Percentiles rank a stretch among this genome's conserved stretches.
phyloP scores from a whole-genome alignment of 1,140 invertebrate species.

The Asbolus verrucosus region DNA sequence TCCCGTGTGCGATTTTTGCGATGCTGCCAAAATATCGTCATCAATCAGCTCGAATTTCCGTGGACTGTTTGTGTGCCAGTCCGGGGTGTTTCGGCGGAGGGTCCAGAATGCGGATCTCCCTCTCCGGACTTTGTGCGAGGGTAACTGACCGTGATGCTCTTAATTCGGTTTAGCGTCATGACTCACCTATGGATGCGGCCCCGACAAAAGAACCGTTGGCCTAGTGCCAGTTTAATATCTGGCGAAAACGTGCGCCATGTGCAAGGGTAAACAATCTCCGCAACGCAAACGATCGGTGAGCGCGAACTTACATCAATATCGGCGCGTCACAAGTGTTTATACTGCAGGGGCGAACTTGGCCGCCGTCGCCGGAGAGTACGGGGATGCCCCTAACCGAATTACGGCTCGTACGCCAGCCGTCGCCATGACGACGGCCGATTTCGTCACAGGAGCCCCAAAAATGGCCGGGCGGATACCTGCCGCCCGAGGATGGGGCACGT shows the following conservation, averaged over 20 bases:
- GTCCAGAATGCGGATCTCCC: background rate
- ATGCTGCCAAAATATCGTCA: slow-evolving; percentile 19
- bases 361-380: slow-evolving; percentile 27
- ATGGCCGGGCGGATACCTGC: slow-evolving; percentile 8
- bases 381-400: slow-evolving; percentile 41
- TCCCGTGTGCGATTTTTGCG: slow-evolving; percentile 3
- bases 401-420: slow-evolving; percentile 14
- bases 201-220: slow-evolving; percentile 13
- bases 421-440: slow-evolving; percentile 26
- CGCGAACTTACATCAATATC: slow-evolving; percentile 43
- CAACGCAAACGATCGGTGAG: slow-evolving; percentile 40
- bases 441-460: slow-evolving; percentile 21
- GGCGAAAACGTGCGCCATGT: slow-evolving; percentile 20
- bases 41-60: slow-evolving; percentile 12
- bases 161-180: slow-evolving; percentile 37
- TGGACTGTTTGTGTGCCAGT: background rate
- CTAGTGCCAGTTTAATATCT: slow-evolving; percentile 36
- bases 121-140: background rate
- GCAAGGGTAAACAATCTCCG: slow-evolving; percentile 36
- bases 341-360: slow-evolving; percentile 35
- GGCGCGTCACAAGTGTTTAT: slow-evolving; percentile 43
- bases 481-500: slow-evolving; percentile 50
- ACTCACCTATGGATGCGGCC: slow-evolving; percentile 30
- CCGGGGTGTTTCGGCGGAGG: background rate
- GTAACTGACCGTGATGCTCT: slow-evolving; percentile 38